Evolutionary conservation across 2,113 vertebrate species (phyloP).

Genomic region (Calyptomena viridis): DNA sequence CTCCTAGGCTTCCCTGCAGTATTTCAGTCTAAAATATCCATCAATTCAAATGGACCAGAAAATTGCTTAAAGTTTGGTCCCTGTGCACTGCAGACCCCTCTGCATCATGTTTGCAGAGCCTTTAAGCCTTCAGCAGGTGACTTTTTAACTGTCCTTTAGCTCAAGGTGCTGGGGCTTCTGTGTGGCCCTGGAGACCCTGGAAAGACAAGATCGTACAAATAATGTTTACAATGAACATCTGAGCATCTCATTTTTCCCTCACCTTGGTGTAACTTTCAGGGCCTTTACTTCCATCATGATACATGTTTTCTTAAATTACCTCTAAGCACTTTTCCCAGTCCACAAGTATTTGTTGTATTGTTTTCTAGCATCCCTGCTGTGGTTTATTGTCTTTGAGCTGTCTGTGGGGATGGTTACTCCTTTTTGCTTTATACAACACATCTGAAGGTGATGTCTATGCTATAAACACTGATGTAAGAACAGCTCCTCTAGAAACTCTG

Average conservation of each 20-base stretch:
- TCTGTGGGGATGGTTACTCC: background rate
- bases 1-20: background rate
- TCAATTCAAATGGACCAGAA: background rate
- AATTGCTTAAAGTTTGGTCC: background rate
- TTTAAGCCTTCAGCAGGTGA: background rate
- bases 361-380: background rate
- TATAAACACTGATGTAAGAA: background rate
- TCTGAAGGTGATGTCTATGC: background rate
- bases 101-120: background rate
- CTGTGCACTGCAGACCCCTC: background rate
- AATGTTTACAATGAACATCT: background rate
- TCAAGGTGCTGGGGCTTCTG: background rate
- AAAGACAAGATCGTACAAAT: background rate
- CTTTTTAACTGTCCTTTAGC: background rate
- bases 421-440: background rate
- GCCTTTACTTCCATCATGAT: background rate
- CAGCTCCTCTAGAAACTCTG: background rate
- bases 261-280: background rate
- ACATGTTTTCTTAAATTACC: background rate
- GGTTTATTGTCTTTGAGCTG: background rate
- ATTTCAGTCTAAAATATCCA: background rate
- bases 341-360: background rate
- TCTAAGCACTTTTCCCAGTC: rapidly evolving
- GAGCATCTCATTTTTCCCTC: background rate
- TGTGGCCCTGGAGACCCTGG: background rate